A percentile compares a stretch with the other conserved stretches of the same genome.
Evolutionary conservation across 2,113 vertebrate genomes (phyloP).

Genomic region (Willisornis vidua): DNA sequence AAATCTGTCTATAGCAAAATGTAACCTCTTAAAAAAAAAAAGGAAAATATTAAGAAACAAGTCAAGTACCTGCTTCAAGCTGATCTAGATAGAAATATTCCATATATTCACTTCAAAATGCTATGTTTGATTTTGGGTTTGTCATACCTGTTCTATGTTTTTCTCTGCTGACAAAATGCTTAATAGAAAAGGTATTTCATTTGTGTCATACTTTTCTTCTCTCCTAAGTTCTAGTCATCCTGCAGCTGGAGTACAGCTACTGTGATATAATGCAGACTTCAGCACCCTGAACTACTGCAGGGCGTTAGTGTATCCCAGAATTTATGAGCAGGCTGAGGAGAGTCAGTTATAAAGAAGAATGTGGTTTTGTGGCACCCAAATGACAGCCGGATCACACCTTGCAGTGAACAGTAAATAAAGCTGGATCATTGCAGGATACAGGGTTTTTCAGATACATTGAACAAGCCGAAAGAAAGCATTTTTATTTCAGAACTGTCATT

Average conservation of each 20-base stretch:
- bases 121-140: neutral
- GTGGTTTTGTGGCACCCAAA: neutral
- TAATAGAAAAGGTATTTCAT: neutral
- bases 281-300: neutral
- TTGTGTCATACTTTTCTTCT: neutral
- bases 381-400: neutral
- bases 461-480: neutral
- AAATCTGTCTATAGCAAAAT: neutral
- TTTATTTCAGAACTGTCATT: neutral
- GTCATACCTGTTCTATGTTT: neutral
- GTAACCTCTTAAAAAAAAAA: neutral
- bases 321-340: neutral
- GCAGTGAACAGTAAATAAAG: neutral
- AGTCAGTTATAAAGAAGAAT: neutral
- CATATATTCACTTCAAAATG: neutral
- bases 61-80: neutral
- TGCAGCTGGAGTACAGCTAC: neutral
- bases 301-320: neutral
- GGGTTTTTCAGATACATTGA: neutral
- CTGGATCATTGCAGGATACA: neutral
- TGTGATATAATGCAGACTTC: neutral
- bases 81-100: neutral
- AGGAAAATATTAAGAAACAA: neutral
- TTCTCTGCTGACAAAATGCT: neutral
- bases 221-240: neutral